Conservation (phyloP, 2,888 invertebrate genomes). For the Lepidochrysops patricia region DNA sequence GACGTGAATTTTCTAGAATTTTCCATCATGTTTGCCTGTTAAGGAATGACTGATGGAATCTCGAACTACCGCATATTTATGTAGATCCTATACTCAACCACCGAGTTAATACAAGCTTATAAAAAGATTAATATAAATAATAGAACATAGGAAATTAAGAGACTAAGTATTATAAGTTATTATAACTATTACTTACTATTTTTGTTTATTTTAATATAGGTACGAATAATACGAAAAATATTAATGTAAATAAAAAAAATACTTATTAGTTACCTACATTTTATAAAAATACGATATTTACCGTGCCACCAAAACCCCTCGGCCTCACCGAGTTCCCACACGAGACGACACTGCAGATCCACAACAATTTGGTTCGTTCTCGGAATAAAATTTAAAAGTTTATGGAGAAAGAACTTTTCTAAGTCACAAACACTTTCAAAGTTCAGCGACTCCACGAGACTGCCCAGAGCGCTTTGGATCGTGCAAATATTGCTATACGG, state of each 20-base stretch:
- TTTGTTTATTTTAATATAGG: too few species aligned
- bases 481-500: conserved; percentile 66
- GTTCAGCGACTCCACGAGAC: conserved; percentile 66
- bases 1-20: neutral
- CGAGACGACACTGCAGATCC: conserved; percentile 76
- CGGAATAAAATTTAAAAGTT: conserved; percentile 72
- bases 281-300: conserved; percentile 30
- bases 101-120: too few species aligned
- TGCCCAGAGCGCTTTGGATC: conserved; percentile 68
- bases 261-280: neutral
- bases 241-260: too few species aligned
- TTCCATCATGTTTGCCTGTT: neutral
- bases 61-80: neutral
- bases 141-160: too few species aligned
- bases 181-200: too few species aligned
- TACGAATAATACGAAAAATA: too few species aligned
- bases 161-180: too few species aligned
- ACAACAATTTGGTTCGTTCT: conserved; percentile 75
- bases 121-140: too few species aligned
- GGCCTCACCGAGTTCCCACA: conserved; percentile 76
- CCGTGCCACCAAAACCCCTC: conserved; percentile 75
- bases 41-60: neutral
- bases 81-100: neutral
- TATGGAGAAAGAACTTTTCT: conserved; percentile 69
- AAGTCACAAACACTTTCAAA: conserved; percentile 68